Evolutionary conservation across 1,140 invertebrate genomes (phyloP).

Genomic region (Hestina assimilis): DNA sequence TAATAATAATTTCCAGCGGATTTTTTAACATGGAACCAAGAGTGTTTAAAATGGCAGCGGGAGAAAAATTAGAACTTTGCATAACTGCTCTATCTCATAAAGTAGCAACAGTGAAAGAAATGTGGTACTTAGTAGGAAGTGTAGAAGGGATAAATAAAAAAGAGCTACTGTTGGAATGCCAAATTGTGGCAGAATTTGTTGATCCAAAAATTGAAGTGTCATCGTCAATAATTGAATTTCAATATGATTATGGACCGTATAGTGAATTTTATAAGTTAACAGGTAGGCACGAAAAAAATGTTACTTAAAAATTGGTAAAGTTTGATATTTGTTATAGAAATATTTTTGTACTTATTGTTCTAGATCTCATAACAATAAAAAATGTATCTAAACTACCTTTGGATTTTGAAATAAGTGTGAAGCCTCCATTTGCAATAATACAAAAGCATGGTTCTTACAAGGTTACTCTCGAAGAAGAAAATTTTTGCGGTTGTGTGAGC

Average conservation of each 20-base stretch:
- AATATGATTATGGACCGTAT: slow-evolving; percentile 66
- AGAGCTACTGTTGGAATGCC: slow-evolving; percentile 61
- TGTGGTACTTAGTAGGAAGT: slow-evolving; percentile 68
- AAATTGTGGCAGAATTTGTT: slow-evolving; percentile 61
- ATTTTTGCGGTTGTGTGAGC: slow-evolving; percentile 58
- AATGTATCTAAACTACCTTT: slow-evolving; percentile 66
- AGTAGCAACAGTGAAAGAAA: slow-evolving; percentile 57
- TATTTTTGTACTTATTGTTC: slow-evolving; percentile 28
- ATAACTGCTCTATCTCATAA: slow-evolving; percentile 57
- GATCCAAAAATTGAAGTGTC: slow-evolving; percentile 70
- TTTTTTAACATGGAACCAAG: slow-evolving; percentile 64
- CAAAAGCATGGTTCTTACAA: slow-evolving; percentile 57
- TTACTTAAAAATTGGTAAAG: no score
- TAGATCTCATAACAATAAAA: slow-evolving; percentile 67
- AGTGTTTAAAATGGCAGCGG: slow-evolving; percentile 58
- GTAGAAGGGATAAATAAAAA: slow-evolving; percentile 72
- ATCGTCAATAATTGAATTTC: slow-evolving; percentile 49
- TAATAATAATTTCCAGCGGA: slow-evolving; percentile 29
- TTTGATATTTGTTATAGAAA: no score
- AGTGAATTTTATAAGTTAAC: slow-evolving; percentile 70
- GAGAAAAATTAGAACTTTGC: slow-evolving; percentile 59
- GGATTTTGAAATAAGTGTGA: slow-evolving; percentile 57
- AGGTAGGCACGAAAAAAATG: slow-evolving; percentile 48
- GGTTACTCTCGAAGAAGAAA: slow-evolving; percentile 45
- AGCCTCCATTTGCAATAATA: slow-evolving; percentile 64